These are phyloP conservation scores for Lasioglossum figueresi DNA, from an alignment of 2,888 invertebrate genomes.

Conservation along the genomic window DNA sequence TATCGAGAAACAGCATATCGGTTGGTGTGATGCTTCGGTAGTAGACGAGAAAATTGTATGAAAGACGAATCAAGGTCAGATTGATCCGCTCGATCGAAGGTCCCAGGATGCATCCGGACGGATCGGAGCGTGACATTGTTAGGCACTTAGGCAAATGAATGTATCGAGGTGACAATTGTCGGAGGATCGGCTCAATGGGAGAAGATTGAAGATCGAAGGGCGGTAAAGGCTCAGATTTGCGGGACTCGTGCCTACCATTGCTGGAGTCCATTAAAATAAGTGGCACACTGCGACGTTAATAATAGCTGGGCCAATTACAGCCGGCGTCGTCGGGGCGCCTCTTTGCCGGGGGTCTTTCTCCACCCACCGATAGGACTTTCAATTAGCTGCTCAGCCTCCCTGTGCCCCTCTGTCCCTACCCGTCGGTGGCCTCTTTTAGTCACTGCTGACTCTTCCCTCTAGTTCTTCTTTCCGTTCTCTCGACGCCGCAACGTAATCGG, in stretches of 20 bases:
- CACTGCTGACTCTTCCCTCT: constrained; percentile 42
- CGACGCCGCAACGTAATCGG: constrained; percentile 53
- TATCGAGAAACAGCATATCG: not conserved
- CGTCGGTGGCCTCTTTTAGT: constrained; percentile 48
- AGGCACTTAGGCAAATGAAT: constrained; percentile 38
- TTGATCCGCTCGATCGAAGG: not conserved
- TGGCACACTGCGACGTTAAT: constrained; percentile 71
- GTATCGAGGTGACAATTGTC: constrained; percentile 33
- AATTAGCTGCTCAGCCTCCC: constrained; percentile 55
- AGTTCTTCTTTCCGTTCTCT: constrained; percentile 44
- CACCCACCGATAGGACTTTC: constrained; percentile 61
- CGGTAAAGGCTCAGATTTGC: constrained; percentile 39
- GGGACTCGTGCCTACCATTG: constrained; percentile 46
- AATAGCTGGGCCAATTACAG: constrained; percentile 73
- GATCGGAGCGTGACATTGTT: not conserved
- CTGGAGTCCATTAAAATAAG: constrained; percentile 74
- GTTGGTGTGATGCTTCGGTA: not conserved
- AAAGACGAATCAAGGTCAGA: not conserved
- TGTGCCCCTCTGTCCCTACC: not conserved
- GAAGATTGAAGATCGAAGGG: constrained; percentile 7
- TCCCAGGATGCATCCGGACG: not conserved
- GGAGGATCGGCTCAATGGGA: constrained; percentile 17
- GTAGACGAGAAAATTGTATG: not conserved
- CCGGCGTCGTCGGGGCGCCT: constrained; percentile 51
- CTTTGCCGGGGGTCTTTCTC: constrained; percentile 49